Percentiles rank a stretch among this genome's conserved stretches.
These are phyloP conservation scores for Yponomeuta sedellus DNA, from an alignment of 2,888 invertebrate species.

Conservation along the genomic window DNA sequence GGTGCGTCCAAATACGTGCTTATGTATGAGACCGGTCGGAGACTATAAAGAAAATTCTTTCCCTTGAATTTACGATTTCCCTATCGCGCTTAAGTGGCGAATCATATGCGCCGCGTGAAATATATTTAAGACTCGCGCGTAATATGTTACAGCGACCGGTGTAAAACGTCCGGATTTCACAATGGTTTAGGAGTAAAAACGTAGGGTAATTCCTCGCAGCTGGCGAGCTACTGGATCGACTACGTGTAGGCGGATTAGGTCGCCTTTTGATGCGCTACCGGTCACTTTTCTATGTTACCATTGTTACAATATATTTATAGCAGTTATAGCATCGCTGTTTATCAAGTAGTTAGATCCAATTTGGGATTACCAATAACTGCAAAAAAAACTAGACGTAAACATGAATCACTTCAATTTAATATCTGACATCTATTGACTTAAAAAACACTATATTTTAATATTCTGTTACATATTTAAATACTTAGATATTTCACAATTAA, in stretches of 20 bases:
- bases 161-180: background rate
- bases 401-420: too few species aligned
- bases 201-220: background rate
- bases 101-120: constrained; percentile 63
- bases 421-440: too few species aligned
- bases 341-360: too few species aligned
- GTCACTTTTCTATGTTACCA: background rate
- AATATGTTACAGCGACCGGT: background rate
- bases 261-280: background rate
- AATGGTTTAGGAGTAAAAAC: constrained; percentile 3
- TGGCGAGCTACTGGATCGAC: background rate
- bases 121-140: constrained; percentile 28
- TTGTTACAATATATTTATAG: too few species aligned
- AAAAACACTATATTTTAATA: too few species aligned
- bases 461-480: too few species aligned
- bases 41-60: constrained; percentile 67
- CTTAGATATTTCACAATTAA: too few species aligned
- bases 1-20: constrained; percentile 39
- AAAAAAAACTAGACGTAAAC: too few species aligned
- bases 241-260: background rate
- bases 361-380: too few species aligned
- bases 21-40: constrained; percentile 58
- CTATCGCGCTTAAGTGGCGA: constrained; percentile 67
- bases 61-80: constrained; percentile 66
- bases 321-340: too few species aligned